phyloP scores from a whole-genome alignment of 2,797 vertebrate genomes.

The Gallirallus australis region DNA sequence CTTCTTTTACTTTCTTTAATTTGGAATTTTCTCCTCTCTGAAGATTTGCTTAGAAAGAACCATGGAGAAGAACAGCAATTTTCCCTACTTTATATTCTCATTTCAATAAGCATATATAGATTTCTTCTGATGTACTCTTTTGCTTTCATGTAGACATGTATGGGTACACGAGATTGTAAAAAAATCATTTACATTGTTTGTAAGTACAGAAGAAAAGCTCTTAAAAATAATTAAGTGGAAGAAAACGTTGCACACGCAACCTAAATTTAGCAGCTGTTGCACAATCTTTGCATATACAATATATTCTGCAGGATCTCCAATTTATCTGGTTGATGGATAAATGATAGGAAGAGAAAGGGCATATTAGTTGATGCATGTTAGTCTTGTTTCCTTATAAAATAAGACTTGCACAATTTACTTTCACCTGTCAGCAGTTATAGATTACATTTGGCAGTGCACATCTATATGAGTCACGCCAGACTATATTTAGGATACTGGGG shows the following conservation, averaged over 20 bases:
- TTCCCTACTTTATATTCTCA: not conserved
- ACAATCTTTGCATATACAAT: not conserved
- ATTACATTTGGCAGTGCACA: not conserved
- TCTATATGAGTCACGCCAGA: not conserved
- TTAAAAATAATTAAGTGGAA: not conserved
- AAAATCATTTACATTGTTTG: not conserved
- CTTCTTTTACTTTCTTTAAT: not conserved
- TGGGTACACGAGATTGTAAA: not conserved
- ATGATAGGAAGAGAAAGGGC: not conserved
- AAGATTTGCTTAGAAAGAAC: not conserved
- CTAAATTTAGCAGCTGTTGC: not conserved
- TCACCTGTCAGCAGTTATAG: slow-evolving; percentile 7
- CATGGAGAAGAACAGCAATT: not conserved
- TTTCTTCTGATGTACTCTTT: not conserved
- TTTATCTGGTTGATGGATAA: not conserved
- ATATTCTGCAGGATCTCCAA: not conserved
- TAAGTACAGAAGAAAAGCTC: not conserved
- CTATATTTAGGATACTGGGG: not conserved
- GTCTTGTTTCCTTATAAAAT: slow-evolving; percentile 14
- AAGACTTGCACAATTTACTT: not conserved
- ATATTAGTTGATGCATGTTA: not conserved
- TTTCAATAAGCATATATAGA: not conserved
- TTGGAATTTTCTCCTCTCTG: not conserved
- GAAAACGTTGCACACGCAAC: not conserved
- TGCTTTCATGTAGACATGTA: not conserved